Evolutionary conservation across 2,888 invertebrate genomes (phyloP), one percentile per base, ranked within the genome.

Genomic region (Scelioninae gen. 1): DNA sequence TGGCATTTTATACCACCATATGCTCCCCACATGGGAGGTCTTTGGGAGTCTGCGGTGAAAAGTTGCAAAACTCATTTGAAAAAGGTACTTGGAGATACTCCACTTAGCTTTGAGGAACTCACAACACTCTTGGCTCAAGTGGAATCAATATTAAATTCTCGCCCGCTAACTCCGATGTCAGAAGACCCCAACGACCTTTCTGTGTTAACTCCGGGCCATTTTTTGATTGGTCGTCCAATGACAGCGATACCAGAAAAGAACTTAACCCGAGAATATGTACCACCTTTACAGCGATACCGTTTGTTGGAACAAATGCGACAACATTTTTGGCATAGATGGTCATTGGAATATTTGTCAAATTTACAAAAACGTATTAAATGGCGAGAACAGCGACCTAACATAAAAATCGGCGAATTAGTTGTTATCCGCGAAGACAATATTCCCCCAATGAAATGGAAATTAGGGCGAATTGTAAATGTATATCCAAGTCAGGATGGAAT

Each of bases 1-100:
- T 89, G 88, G 88, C 62, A 86, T n/a, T 90, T 89, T 55, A 88
- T 2, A 23, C 23, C 23, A 23, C 23, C 23, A 2, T 4, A 23
- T 1, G 23, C 23, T 2, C 23, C 23, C 4, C 85, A 89, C 60
- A 85, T 87, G 32, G 89, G 89, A 10, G 89, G 89, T 0, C 53
- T 89, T 5, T 89, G 88, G 89, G 88, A 90, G 63, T 81, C 88
- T 0, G 86, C 85, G 0, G 87, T 90, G 4, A 89, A 90, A 60
- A 84, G 85, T 6, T 85, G 87, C 0, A 91, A 91, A 82, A 72
- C 77, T 31, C 88, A 89, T 66, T 63, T 88, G 6, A 82, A 84
- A 29, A 68, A 85, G 10, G 77, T 86, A 0, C 69, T 87, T 5
- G 86, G 87, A 0, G 79, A 83, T 8, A 10, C 49, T n/a, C n/a